These are phyloP conservation scores for Drosophila nannoptera DNA, from an alignment of 1,140 invertebrate genomes.

Conservation along the genomic window DNA sequence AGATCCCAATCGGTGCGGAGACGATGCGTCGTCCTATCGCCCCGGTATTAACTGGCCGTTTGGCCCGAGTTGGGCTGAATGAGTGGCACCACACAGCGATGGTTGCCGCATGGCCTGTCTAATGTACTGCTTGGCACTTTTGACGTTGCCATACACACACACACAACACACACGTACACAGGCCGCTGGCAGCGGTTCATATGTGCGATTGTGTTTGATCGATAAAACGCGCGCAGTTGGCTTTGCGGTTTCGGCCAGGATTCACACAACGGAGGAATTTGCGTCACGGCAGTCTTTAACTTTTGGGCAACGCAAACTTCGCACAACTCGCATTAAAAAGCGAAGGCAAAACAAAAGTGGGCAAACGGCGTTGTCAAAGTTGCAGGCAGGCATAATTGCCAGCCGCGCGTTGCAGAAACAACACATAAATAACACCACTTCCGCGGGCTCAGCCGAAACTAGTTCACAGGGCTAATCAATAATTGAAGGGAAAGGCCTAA, in stretches of 20 bases:
- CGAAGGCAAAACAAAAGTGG: constrained; percentile 26
- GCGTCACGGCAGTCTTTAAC: constrained; percentile 24
- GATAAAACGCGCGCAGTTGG: constrained; percentile 43
- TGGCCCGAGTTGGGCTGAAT: constrained; percentile 48
- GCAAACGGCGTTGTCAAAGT: constrained; percentile 36
- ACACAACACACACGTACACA: neutral
- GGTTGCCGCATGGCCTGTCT: constrained; percentile 29
- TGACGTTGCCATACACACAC: constrained; percentile 45
- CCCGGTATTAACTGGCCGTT: constrained; percentile 41
- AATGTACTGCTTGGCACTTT: constrained; percentile 46
- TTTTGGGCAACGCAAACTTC: constrained; percentile 16
- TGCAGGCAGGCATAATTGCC: constrained; percentile 60
- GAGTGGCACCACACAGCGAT: constrained; percentile 38
- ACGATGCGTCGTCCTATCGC: constrained; percentile 41
- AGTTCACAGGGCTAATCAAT: constrained; percentile 73
- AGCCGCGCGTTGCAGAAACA: constrained; percentile 39
- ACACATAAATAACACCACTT: constrained; percentile 27
- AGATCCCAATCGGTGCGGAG: constrained; percentile 57
- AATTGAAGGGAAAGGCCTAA: constrained; percentile 24
- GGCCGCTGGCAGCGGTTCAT: constrained; percentile 3
- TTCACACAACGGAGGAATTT: constrained; percentile 12
- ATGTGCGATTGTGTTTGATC: constrained; percentile 38
- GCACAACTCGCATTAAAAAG: constrained; percentile 34
- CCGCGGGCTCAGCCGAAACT: constrained; percentile 38
- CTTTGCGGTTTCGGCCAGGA: constrained; percentile 42